Evolutionary conservation across 2,797 vertebrate genomes (phyloP), one percentile per base, ranked within the genome.

Genomic region (Setipinna tenuifilis): DNA sequence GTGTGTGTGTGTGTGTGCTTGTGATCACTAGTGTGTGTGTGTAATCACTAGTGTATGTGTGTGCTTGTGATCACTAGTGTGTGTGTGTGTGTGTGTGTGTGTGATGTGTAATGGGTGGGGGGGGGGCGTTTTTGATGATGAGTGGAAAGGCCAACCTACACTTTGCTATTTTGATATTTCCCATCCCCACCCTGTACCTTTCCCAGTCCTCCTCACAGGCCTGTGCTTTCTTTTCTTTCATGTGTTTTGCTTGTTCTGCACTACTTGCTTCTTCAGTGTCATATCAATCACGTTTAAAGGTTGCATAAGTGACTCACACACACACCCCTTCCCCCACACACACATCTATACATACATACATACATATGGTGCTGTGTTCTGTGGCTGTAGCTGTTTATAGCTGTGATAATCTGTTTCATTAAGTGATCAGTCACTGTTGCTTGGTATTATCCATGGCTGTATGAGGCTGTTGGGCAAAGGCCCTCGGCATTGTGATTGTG

Each of bases 41-140:
- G 46, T n/a, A 7, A 0, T 9, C 14, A 7, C 9, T 2, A 3
- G 50, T 54, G 50, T 54, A 7, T 54, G 50, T 54, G 50, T 54
- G 50, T 54, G 50, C 9, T 1, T 54, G 50, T 54, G 50, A 0
- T 9, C 14, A 7, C 9, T 2, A 3, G 50, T 54, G 50, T 54
- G 50, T 54, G 50, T 54, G 50, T 54, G 25, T 35, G 28, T 9
- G 9, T 83, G 71, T 61, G 71, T 85, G 25, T 68, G 82, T 87
- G 84, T 31, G 46, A 7, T 54, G 50, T 3, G 9, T 54, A 7
- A 14, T 3, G 46, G 46, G 46, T 48, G 50, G 50, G 50, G 14
- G 2, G 50, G 3, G 50, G 50, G 50, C 2, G 50, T 9, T 54
- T 9, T 54, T 54, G 50, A 10, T 54, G 50, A 14, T 54, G 50